A percentile compares a stretch with the other conserved stretches of the same genome.
Conservation (phyloP, 1,140 invertebrate species). For the Dryas iulia region DNA sequence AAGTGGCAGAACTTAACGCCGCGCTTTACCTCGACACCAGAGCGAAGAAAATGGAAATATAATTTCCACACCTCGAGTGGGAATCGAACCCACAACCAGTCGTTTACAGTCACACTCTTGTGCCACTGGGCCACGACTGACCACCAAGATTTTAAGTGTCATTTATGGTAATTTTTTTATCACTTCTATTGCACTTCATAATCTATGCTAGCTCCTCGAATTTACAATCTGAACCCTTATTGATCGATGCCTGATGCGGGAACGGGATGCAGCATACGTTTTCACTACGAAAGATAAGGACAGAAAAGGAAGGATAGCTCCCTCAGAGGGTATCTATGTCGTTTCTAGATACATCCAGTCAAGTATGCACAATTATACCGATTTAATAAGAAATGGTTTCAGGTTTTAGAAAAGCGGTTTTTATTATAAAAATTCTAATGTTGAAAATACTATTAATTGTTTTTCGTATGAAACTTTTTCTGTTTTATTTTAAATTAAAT, state of each 20-base stretch:
- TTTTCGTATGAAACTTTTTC: too few relatives aligned
- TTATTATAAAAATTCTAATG: too few relatives aligned
- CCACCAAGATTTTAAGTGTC: too few relatives aligned
- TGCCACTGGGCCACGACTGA: too few relatives aligned
- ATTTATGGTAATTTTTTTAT: not conserved
- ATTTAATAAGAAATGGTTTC: not conserved
- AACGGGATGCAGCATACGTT: slow-evolving; percentile 20
- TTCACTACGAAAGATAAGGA: slow-evolving; percentile 22
- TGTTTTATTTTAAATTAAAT: too few relatives aligned
- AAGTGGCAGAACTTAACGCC: too few relatives aligned
- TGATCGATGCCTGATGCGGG: slow-evolving; percentile 37
- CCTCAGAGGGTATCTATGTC: slow-evolving; percentile 38
- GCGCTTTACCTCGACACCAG: too few relatives aligned
- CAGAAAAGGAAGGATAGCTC: slow-evolving; percentile 32
- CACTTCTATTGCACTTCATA: not conserved
- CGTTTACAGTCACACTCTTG: too few relatives aligned
- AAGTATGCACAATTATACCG: not conserved
- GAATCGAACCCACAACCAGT: too few relatives aligned
- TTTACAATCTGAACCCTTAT: slow-evolving; percentile 49
- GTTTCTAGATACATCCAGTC: slow-evolving; percentile 16
- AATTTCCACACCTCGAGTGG: too few relatives aligned
- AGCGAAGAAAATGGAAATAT: too few relatives aligned
- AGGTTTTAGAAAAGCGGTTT: not conserved
- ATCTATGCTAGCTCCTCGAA: slow-evolving; percentile 31
- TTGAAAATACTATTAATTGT: too few relatives aligned